These are phyloP conservation scores for Dolichotis patagonum DNA, from an alignment of 2,113 vertebrate genomes.

Conservation along the genomic window DNA sequence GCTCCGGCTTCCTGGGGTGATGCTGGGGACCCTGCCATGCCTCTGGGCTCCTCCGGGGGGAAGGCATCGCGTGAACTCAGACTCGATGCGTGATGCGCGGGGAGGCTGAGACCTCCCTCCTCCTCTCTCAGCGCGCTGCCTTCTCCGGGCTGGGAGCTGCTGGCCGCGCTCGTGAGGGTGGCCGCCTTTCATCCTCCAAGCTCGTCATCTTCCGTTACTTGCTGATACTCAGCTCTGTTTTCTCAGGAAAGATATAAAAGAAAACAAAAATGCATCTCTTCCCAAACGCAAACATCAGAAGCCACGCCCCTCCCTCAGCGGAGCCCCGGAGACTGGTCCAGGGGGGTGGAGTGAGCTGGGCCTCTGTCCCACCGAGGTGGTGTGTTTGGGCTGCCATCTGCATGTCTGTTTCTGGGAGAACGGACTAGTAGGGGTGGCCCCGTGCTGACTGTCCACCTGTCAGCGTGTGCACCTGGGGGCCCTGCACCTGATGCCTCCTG, in stretches of 20 bases:
- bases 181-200: neutral
- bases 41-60: neutral
- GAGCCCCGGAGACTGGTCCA: neutral
- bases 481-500: neutral
- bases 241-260: neutral
- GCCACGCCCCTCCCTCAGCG: neutral
- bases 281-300: neutral
- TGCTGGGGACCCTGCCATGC: rapidly evolving
- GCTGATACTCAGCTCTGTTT: neutral
- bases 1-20: neutral
- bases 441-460: neutral
- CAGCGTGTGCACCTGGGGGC: rapidly evolving
- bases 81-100: no score
- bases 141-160: neutral
- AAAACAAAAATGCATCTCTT: neutral
- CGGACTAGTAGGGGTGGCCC: neutral
- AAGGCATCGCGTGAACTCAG: neutral
- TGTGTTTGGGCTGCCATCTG: neutral
- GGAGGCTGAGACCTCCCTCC: neutral
- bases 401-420: neutral
- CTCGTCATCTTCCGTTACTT: neutral
- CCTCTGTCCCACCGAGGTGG: neutral
- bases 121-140: neutral
- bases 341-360: neutral
- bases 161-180: no score